Evolutionary conservation across 2,113 vertebrate species (phyloP).

Genomic region (Muntiacus muntjak): DNA sequence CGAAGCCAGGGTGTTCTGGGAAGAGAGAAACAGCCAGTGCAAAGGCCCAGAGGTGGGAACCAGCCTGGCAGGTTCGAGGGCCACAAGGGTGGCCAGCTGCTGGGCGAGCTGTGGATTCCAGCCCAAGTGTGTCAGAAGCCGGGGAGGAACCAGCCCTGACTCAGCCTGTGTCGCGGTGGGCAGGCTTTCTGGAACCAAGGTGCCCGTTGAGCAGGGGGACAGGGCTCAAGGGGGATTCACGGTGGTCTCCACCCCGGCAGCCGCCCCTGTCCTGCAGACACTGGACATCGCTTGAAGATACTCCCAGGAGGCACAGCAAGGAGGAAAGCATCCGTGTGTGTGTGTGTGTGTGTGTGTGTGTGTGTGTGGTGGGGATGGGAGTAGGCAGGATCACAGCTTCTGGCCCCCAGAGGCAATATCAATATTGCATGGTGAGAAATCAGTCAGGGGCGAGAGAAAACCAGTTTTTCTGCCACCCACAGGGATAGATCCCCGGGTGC

Average conservation of each 20-base stretch:
- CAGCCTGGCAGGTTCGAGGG: background rate
- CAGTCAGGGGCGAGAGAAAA: background rate
- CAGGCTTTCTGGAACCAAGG: background rate
- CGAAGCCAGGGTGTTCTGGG: background rate
- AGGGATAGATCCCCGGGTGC: background rate
- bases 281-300: background rate
- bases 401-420: rapidly evolving
- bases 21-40: background rate
- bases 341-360: too few relatives aligned
- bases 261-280: rapidly evolving
- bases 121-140: background rate
- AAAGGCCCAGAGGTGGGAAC: conserved; percentile 25
- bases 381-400: background rate
- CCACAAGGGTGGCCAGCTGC: background rate
- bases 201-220: rapidly evolving
- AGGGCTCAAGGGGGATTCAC: background rate
- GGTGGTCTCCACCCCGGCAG: rapidly evolving
- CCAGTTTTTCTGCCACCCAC: background rate
- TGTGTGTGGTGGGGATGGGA: background rate
- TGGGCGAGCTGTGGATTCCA: rapidly evolving
- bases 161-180: rapidly evolving
- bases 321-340: too few relatives aligned
- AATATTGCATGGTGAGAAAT: background rate
- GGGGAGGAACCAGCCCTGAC: background rate
- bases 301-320: too few relatives aligned